Base-by-base conservation (phyloP, 2,797 vertebrate species). In the Poecilia gillii region DNA sequence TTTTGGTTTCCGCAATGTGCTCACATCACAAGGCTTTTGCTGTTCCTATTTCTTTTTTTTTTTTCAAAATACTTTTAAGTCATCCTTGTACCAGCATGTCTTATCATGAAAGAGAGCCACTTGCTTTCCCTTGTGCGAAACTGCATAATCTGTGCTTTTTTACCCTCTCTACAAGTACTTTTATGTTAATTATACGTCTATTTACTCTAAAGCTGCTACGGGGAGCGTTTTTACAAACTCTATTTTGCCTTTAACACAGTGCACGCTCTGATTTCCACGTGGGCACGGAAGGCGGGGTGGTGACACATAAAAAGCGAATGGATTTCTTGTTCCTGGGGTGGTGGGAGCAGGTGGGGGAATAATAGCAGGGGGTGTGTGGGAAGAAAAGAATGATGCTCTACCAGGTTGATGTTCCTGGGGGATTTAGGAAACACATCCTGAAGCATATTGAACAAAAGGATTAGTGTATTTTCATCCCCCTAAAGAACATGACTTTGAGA, bases 111-210 rank as follows among this genome's bases (percentile, higher is more conserved):
- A 90, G 82, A 64, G 79, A 88, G 78, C 79, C 33, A 49, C 80
- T 84, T 73, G 62, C 83, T 80, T 84, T 82, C 45, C 62, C 70
- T 81, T 53, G 72, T 78, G 74, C 77, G 57, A 81, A 86, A 93
- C 88, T 86, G 87, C 85, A 78, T 88, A 85, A 89, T 90, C 59
- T 78, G 70, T 81, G 77, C 75, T 88, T 88, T 85, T 79, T 75
- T 72, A 62, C 70, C 18, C 47, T 79, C 76, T 64, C 78, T 80
- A 81, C 87, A 79, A 89, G 78, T 66, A 47, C 73, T 74, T 89
- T 87, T 84, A 90, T 90, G 87, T 83, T 88, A 90, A 93, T 92
- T 78, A 82, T 75, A 76, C 78, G 79, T 91, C 81, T 88, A 86
- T 91, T 91, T 92, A 82, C 83, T 76, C 74, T 51, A 73, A 71